These are phyloP conservation scores for Taphrorychus bicolor DNA, from an alignment of 2,888 invertebrate species.

Conservation along the genomic window DNA sequence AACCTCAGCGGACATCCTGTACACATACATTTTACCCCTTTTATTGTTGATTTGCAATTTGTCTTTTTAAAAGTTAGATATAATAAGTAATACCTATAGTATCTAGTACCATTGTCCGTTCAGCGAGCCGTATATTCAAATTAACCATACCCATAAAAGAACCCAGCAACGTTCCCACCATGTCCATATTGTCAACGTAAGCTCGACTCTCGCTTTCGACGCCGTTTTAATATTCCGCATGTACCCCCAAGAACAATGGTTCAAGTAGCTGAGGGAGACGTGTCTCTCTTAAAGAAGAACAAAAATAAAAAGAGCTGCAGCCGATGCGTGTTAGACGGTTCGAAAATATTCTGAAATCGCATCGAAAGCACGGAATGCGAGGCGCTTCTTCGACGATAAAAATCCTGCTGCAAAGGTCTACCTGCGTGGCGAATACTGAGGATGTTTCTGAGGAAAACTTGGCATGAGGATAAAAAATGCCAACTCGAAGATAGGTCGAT, in stretches of 20 bases:
- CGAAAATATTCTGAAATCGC: constrained; percentile 16
- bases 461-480: not conserved
- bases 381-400: constrained; percentile 1
- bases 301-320: not conserved
- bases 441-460: not conserved
- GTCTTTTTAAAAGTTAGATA: not conserved
- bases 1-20: no score
- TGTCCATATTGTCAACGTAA: not conserved
- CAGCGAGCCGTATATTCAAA: not conserved
- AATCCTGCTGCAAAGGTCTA: not conserved
- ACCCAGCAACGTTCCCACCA: not conserved
- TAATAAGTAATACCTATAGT: not conserved
- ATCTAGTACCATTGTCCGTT: not conserved
- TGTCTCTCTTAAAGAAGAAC: not conserved
- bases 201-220: not conserved
- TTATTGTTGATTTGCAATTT: no score
- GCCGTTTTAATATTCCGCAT: constrained; percentile 1
- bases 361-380: constrained; percentile 2
- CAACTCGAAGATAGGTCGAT: not conserved
- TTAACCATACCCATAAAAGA: not conserved
- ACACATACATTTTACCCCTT: no score
- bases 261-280: constrained; percentile 4
- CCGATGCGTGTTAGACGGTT: constrained; percentile 20
- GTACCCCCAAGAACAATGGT: constrained; percentile 4
- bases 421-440: not conserved